These are phyloP conservation scores for Watsonalla cultraria DNA, from an alignment of 2,888 invertebrate species.

Conservation along the genomic window DNA sequence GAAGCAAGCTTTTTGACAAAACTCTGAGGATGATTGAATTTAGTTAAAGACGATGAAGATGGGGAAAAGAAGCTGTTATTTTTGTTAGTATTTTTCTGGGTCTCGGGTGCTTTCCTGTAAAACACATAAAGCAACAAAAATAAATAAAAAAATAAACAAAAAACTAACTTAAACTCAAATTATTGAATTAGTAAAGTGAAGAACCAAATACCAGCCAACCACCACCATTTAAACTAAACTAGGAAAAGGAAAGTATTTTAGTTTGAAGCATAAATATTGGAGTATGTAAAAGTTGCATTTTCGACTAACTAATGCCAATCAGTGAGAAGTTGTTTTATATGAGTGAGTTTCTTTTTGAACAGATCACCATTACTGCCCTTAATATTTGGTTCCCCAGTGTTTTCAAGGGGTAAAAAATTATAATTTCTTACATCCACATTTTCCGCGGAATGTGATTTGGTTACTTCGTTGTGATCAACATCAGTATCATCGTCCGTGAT, in stretches of 20 bases:
- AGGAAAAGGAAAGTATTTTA: neutral
- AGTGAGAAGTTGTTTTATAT: constrained; percentile 38
- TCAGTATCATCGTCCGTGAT: neutral
- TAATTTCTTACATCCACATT: constrained; percentile 2
- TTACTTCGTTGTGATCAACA: neutral
- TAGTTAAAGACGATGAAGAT: constrained; percentile 68
- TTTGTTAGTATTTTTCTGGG: constrained; percentile 70
- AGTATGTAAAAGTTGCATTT: too few relatives aligned
- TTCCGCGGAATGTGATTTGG: neutral
- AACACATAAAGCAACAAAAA: constrained; percentile 70
- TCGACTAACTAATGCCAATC: constrained; percentile 30
- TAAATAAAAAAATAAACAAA: constrained; percentile 40
- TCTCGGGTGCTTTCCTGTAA: constrained; percentile 74
- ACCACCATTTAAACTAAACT: constrained; percentile 30
- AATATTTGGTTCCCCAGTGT: constrained; percentile 5
- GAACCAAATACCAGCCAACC: constrained; percentile 12
- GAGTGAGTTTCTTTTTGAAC: constrained; percentile 42
- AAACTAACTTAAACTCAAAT: constrained; percentile 14
- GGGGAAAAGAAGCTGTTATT: constrained; percentile 63
- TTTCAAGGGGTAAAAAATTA: constrained; percentile 19
- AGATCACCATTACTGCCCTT: constrained; percentile 9
- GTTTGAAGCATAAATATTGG: constrained; percentile 3
- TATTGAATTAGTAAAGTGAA: constrained; percentile 19
- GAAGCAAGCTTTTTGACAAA: constrained; percentile 76
- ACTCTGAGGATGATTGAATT: constrained; percentile 60